Evolutionary conservation across 1,140 invertebrate genomes (phyloP), one percentile per base, ranked within the genome.

Genomic region (Pteromalus puparum): DNA sequence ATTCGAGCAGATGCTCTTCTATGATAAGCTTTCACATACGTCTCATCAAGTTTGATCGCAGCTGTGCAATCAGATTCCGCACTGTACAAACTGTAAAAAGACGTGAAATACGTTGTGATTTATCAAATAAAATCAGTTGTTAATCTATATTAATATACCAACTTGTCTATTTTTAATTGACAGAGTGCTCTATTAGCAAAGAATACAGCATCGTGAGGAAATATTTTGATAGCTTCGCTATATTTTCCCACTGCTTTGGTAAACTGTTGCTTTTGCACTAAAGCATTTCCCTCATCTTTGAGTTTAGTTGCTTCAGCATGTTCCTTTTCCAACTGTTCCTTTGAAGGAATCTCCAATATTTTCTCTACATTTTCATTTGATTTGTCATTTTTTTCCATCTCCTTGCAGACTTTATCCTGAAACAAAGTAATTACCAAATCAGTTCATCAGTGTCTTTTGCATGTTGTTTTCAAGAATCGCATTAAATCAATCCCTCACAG

Each of bases 151-250:
- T 67, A 67, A 83, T 75, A 73, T 76, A 92, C 92, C 92, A 94
- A 98, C 97, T 96, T 95, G 86, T 97, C 94, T 87, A 96, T 94
- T 91, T 98, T 98, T 15, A 99, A 93, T 87, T 97, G 95, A 87
- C 98, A 98, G 83, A 98, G 94, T 12, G 97, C 98, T 89, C 98
- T 94, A 93, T 99, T 99, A 12, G 97, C 97, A 90, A 95, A 97
- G 89, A 97, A 96, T 10, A 97, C 94, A 10, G 97, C 95, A 93
- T 98, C 97, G 84, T 95, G 94, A 12, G 96, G 94, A 90, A 97
- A 96, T 65, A 95, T 91, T 84, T 95, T 93, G 72, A 98, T 96
- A 15, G 97, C 98, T 88, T 95, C 92, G 34, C 95, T 96, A 89
- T 99, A 99, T 86, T 95, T 96, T 13, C 95, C 91, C 86, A 98